Base-by-base conservation (phyloP, 2,113 vertebrate species). In the Peromyscus maniculatus region DNA sequence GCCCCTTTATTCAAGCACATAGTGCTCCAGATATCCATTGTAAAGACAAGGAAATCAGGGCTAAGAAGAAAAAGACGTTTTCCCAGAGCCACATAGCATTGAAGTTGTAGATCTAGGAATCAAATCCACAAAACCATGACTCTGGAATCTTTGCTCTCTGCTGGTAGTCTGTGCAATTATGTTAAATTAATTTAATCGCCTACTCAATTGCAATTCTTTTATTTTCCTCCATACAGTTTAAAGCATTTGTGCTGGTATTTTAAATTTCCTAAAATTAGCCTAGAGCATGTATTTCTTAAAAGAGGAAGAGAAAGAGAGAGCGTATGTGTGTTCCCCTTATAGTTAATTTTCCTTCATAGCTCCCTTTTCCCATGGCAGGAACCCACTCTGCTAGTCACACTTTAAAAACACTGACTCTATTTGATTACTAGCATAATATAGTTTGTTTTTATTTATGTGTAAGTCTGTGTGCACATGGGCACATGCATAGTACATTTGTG, bases 181-280 rank as follows among this genome's bases (percentile, higher is more conserved):
- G 4, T 55, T 67, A 36, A 93, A 66, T 84, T 88, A 71, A 71
- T 91, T 86, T 39, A 1, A 49, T 78, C 46, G 82, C 19, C 19
- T 83, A 26, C 89, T 24, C 4, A 36, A 11, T 33, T 83, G 7
- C 78, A 89, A 46, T 74, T 89, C 57, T 49, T 89, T 82, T 55
- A 57, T 49, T 52, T 91, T 43, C 26, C 12, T 97, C 77, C 67
- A 52, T 28, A 88, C 22, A 67, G 78, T n/a, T 71, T 49, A 86
- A 94, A 33, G 59, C 80, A 87, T 1, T 89, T 94, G 83, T 87
- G 52, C 15, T 66, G 22, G 3, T 21, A 36, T 93, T 19, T 86
- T 90, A 91, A 78, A 83, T 93, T 67, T 94, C 94, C 55, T 57
- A 95, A 96, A 95, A 80, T 82, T 91, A 93, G 69, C 31, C 33